Conservation (phyloP, 2,113 vertebrate species). For the Bettongia penicillata region DNA sequence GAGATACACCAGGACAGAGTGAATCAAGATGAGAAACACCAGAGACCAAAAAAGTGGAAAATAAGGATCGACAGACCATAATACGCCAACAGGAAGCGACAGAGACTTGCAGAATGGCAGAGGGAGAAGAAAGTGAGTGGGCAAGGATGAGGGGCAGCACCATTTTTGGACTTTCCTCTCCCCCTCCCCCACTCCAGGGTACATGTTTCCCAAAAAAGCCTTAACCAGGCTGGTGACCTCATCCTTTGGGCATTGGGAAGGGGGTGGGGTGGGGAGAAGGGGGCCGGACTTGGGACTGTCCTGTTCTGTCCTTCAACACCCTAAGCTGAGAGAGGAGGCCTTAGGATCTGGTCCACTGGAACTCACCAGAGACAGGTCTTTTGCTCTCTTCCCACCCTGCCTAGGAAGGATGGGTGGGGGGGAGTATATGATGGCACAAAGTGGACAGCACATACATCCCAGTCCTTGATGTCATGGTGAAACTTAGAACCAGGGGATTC, state of each 20-base stretch:
- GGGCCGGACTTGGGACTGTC: not conserved
- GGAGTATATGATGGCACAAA: not conserved
- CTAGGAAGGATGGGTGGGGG: not conserved
- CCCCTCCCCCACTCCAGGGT: not conserved
- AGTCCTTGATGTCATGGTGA: not conserved
- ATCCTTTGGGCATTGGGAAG: not conserved
- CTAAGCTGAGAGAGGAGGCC: not conserved
- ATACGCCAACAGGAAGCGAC: not conserved
- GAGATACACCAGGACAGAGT: not conserved
- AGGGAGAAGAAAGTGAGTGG: not conserved
- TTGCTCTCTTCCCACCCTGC: not conserved
- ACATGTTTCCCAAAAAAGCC: slow-evolving; percentile 51
- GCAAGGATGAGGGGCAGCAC: not conserved
- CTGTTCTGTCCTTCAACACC: not conserved
- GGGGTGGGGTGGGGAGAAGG: not conserved
- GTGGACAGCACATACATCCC: not conserved
- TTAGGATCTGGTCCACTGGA: not conserved
- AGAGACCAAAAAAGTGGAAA: not conserved
- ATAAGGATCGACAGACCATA: not conserved
- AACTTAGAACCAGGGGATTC: not conserved
- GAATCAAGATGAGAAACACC: not conserved
- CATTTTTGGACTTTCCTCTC: not conserved
- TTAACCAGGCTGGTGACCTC: slow-evolving; percentile 62
- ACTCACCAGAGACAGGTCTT: not conserved
- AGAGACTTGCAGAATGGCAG: not conserved